Evolutionary conservation across 2,888 invertebrate species (phyloP), one percentile per base, ranked within the genome.

Genomic region (Cryptus armator): DNA sequence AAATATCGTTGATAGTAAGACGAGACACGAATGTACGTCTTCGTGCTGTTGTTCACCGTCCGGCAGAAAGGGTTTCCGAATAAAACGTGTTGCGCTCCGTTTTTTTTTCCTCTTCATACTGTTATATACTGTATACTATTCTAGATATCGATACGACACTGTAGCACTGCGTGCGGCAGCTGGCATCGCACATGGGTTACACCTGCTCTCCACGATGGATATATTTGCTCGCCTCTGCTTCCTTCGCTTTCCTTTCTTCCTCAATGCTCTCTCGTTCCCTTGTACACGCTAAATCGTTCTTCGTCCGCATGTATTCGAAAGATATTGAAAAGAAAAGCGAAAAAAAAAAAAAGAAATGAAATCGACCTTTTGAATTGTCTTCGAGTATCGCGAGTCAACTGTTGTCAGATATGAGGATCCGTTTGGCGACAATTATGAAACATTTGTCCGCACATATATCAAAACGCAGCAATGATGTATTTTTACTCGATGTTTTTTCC

Each of bases 111-210:
- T 46, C n/a, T 44, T 14, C 43, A 5, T 67, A 56, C 24, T n/a
- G n/a, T 5, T 37, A 37, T 43, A 56, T 16, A 62, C 7, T 48
- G 24, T n/a, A 76, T 66, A 66, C 37, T 43, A 51, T 48, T 78
- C 12, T 59, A 56, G 56, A 24, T 59, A 48, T 62, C 29, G 59
- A 59, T 24, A 78, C 62, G 62, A 48, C 48, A 70, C 37, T 37
- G 59, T 71, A 70, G 76, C 62, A 64, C 51, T 32, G 29, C 51
- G 68, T 77, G 68, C 56, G 74, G 74, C 84, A 85, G 84, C 84
- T 85, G 84, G 84, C 74, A 64, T 66, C 48, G 77, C 81, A 78
- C 68, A 83, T 81, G 67, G 81, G 59, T 81, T 85, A 86, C 85
- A 85, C 82, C 84, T 83, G 83, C 81, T 68, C 72, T 75, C 77